Base-by-base conservation (phyloP, 2,797 vertebrate genomes). In the Nothura maculosa region DNA sequence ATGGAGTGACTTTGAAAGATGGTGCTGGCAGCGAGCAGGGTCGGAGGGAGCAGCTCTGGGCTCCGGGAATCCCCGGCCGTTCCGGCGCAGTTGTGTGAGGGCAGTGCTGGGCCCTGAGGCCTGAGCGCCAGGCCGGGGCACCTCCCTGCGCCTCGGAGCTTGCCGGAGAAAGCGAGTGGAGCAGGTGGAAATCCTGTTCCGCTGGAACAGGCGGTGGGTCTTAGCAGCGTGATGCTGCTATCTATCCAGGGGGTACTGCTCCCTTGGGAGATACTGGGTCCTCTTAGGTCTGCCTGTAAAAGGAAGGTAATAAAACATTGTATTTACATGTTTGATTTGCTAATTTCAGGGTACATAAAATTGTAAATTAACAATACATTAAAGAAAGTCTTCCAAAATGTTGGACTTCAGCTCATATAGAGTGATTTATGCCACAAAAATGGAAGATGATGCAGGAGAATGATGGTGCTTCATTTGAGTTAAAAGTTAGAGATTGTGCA, bases 131-230 rank as follows among this genome's bases (percentile, higher is more conserved):
- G 1, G 9, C 69, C 38, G 10, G 20, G 2, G 55, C 48, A 5
- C 43, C 24, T 43, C 12, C 8, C n/a, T 12, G 22, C 14, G 30
- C 55, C 22, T 43, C 9, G 0, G 22, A 9, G 48, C 40, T 25
- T 54, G 30, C 21, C 58, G 34, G 14, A n/a, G 48, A 64, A 48
- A 19, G 19, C 9, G 42, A 66, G 19, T n/a, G 64, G 48, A 6
- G 14, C n/a, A n/a, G 0, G 2, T 3, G 19, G 66, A 68, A 34
- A 22, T 27, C 45, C 3, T 8, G 15, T 5, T 13, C 22, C 27
- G 12, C 50, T 42, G 12, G 30, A 68, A 28, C 57, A 30, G 15
- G 30, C 36, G 14, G 22, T 21, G 86, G 38, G 62, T 36, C 42
- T 25, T 28, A 1, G 11, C 24, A 61, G 32, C 36, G 58, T 25